Percentiles rank a stretch among this genome's conserved stretches.
Evolutionary conservation across 2,888 invertebrate species (phyloP).

Genomic region (Caenorhabditis imperialis): DNA sequence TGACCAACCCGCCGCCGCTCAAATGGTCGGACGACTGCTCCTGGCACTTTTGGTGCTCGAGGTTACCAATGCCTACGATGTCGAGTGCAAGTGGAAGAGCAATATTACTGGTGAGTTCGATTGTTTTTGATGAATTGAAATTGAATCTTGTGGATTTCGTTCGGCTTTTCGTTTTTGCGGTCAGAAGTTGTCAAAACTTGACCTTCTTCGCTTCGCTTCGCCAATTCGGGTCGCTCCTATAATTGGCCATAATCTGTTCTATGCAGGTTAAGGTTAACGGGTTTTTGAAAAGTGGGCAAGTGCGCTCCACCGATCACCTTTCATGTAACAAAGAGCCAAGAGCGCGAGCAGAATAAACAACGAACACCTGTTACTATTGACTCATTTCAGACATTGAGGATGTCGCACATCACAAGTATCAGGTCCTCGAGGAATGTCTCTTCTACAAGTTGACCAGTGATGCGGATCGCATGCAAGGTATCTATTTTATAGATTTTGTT

Average conservation of each 20-base stretch:
- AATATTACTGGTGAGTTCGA: slow-evolving; percentile 63
- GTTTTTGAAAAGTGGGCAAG: too few species aligned
- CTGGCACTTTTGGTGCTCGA: background rate
- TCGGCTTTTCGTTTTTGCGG: background rate
- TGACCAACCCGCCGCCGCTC: background rate
- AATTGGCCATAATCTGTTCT: slow-evolving; percentile 40
- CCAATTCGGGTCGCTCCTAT: slow-evolving; percentile 1
- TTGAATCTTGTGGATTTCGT: background rate
- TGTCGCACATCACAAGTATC: slow-evolving; percentile 72
- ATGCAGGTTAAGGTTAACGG: background rate
- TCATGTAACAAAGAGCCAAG: too few species aligned
- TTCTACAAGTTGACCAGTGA: slow-evolving; percentile 72
- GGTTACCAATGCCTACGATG: slow-evolving; percentile 49
- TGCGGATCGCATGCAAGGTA: slow-evolving; percentile 70
- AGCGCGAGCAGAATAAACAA: too few species aligned
- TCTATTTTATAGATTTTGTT: background rate
- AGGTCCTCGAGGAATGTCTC: slow-evolving; percentile 71
- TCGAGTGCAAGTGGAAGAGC: slow-evolving; percentile 69
- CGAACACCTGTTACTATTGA: slow-evolving; percentile 25
- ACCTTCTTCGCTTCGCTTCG: background rate
- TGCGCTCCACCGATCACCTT: too few species aligned
- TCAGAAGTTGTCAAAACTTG: background rate
- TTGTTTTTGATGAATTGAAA: background rate
- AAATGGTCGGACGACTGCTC: slow-evolving; percentile 11
- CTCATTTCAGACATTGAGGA: slow-evolving; percentile 69